phyloP scores from a whole-genome alignment of 2,888 invertebrate species.

The Parascotia fuliginaria region DNA sequence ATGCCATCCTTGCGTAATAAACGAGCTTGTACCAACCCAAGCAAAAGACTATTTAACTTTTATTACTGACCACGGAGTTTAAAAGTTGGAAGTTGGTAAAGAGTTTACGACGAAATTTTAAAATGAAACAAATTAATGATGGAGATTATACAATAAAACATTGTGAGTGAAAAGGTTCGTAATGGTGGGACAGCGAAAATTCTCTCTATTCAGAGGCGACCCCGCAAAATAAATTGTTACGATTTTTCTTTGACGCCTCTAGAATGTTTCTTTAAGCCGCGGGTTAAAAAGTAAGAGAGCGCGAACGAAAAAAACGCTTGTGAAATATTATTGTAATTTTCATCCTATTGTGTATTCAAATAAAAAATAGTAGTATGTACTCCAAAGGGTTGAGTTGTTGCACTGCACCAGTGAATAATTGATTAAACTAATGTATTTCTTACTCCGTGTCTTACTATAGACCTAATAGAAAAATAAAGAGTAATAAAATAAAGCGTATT shows the following conservation, averaged over 20 bases:
- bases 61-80: constrained; percentile 30
- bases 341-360: background rate
- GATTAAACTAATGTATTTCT: background rate
- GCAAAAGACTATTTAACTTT: constrained; percentile 24
- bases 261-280: constrained; percentile 62
- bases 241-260: constrained; percentile 81
- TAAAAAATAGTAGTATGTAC: background rate
- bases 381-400: background rate
- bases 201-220: constrained; percentile 64
- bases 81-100: constrained; percentile 41
- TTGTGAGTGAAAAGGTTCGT: constrained; percentile 56
- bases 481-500: no score
- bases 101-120: constrained; percentile 38
- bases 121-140: constrained; percentile 57
- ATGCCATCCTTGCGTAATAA: constrained; percentile 9
- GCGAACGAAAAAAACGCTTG: background rate
- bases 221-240: constrained; percentile 77
- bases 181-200: constrained; percentile 67
- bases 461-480: no score
- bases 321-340: background rate
- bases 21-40: constrained; percentile 12
- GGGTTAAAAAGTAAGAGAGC: constrained; percentile 36
- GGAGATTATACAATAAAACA: constrained; percentile 55
- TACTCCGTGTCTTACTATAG: background rate
- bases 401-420: background rate